These are phyloP conservation scores for Ispidina picta DNA, from an alignment of 2,797 vertebrate genomes.

Conservation along the genomic window DNA sequence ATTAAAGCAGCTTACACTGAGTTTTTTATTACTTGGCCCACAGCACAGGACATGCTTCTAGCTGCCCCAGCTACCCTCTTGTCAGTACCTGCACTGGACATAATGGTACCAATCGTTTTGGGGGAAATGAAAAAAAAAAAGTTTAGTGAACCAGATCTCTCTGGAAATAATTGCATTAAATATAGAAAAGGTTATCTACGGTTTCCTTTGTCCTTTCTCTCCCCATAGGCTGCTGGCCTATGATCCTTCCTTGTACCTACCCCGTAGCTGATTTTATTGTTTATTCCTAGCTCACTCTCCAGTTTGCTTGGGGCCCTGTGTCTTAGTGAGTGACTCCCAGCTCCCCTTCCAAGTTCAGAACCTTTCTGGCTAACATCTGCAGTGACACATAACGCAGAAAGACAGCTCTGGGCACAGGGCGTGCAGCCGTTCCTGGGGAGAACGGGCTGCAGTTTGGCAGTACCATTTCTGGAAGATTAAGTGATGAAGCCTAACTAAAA, in stretches of 20 bases:
- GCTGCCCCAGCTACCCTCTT: neutral
- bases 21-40: neutral
- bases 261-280: conserved; percentile 58
- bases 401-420: conserved; percentile 56
- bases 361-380: conserved; percentile 55
- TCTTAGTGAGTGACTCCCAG: conserved; percentile 13
- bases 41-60: rapidly evolving
- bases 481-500: conserved; percentile 50
- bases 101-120: neutral
- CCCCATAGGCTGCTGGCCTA: conserved; percentile 7
- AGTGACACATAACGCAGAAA: conserved; percentile 39
- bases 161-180: conserved; percentile 25
- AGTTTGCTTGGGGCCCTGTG: neutral
- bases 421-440: conserved; percentile 34
- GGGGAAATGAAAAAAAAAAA: neutral
- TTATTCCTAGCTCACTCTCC: conserved; percentile 38
- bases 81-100: neutral
- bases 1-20: neutral
- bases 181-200: neutral
- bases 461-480: conserved; percentile 58
- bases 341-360: conserved; percentile 70
- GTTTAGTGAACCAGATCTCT: conserved; percentile 4
- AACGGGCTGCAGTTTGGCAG: conserved; percentile 2
- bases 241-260: conserved; percentile 26
- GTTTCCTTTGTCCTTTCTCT: conserved; percentile 37